Percentiles rank a stretch among this genome's conserved stretches.
phyloP scores from a whole-genome alignment of 2,888 invertebrate species.

The Andrena hattorfiana region DNA sequence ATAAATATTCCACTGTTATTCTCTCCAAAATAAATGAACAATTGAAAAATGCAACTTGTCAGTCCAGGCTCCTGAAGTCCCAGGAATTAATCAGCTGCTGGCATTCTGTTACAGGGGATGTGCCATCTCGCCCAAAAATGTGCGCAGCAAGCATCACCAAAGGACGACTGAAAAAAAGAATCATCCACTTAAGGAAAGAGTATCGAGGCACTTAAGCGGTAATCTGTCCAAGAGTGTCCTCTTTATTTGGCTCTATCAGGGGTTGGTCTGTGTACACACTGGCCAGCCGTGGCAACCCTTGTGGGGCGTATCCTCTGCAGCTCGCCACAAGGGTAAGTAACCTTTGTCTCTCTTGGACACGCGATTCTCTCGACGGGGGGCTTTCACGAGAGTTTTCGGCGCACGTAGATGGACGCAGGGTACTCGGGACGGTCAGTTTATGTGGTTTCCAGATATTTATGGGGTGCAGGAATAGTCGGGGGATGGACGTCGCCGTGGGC shows the following conservation, averaged over 20 bases:
- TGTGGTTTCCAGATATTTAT: conserved; percentile 76
- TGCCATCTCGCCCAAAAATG: neutral
- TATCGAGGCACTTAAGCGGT: conserved; percentile 73
- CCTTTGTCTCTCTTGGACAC: conserved; percentile 63
- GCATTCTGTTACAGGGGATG: neutral
- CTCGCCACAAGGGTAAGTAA: conserved; percentile 64
- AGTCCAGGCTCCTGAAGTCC: neutral
- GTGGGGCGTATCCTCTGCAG: conserved; percentile 69
- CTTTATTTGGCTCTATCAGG: conserved; percentile 63
- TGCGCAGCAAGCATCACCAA: neutral
- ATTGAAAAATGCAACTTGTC: no score
- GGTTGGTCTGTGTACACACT: conserved; percentile 63
- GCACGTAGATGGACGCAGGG: conserved; percentile 48
- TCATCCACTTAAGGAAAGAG: conserved; percentile 72
- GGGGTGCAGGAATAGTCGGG: conserved; percentile 52
- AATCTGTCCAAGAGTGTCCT: conserved; percentile 72
- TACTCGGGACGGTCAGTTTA: conserved; percentile 75
- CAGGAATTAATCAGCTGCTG: neutral
- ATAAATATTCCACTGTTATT: neutral
- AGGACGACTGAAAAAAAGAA: conserved; percentile 40
- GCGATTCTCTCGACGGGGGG: conserved; percentile 49
- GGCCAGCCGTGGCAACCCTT: conserved; percentile 56
- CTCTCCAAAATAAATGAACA: no score
- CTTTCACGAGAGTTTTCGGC: conserved; percentile 53
- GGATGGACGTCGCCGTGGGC: conserved; percentile 27